Base-by-base conservation (phyloP, 1,140 invertebrate genomes). In the Phymastichus coffea region DNA sequence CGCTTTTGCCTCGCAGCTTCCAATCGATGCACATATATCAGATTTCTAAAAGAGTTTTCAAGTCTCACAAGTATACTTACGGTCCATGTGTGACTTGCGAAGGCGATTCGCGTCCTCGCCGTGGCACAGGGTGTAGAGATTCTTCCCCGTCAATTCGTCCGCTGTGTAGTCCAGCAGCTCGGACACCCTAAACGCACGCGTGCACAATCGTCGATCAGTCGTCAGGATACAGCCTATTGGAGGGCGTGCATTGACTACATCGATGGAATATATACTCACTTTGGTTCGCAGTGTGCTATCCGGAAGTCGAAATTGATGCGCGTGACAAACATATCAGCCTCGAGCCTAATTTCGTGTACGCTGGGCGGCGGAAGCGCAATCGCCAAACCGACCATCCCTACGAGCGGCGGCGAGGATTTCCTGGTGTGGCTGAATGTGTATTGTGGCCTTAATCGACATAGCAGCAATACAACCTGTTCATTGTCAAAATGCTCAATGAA, bases 261-360 rank as follows among this genome's bases (percentile, higher is more conserved):
- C 17, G 38, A 6, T 8, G 8, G 6, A 6, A 40, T 40, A 9
- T 22, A 4, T 44, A 77, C 81, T 84, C 82, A 96, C 94, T 90
- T 93, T 66, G 95, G 95, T 79, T 98, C 96, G 75, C 95, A 98
- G 76, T 98, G 95, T 46, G 93, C 91, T 83, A 99, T 92, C 81
- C 90, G 88, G 78, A 98, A 95, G 78, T 98, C 93, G 67, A 98
- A 95, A 73, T 90, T 95, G 63, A 98, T 91, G 68, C 95, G 87
- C 37, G 93, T 97, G 65, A 98, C 95, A 78, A 99, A 98, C 90
- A 97, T 97, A 72, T 97, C 95, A 23, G 90, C 88, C 79, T 98
- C 95, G 54, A 99, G 84, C 52, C 95, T 86, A 52, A 98, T 94
- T 82, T 99, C 96, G 72, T 97, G 95, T 41, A 98, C 93, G 41